Percentiles rank a stretch among this genome's conserved stretches.
Evolutionary conservation across 2,113 vertebrate genomes (phyloP).

Genomic region (Petrocephalus zakoni): DNA sequence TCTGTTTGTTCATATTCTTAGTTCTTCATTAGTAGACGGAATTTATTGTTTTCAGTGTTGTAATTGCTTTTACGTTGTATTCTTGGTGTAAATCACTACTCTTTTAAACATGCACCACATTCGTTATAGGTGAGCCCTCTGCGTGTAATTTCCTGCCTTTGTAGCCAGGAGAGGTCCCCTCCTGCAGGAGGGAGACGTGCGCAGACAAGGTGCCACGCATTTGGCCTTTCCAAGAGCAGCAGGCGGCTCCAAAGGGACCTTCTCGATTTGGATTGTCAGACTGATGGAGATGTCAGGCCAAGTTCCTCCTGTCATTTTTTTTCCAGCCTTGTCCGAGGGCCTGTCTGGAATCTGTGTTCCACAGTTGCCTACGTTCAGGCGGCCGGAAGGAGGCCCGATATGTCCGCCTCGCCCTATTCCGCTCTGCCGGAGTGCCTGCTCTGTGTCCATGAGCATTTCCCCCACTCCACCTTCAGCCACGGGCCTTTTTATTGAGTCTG

Average conservation of each 20-base stretch:
- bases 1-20: not conserved
- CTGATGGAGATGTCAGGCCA: slow-evolving; percentile 52
- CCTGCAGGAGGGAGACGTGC: not conserved
- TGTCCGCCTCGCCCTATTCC: not conserved
- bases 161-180: not conserved
- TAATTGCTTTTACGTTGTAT: not conserved
- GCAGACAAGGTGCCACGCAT: slow-evolving; percentile 13
- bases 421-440: not conserved
- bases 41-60: not conserved
- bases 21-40: not conserved
- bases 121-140: not conserved
- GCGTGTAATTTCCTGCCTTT: not conserved
- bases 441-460: not conserved
- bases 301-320: slow-evolving; percentile 48
- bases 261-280: slow-evolving; percentile 51
- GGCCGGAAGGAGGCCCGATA: not conserved
- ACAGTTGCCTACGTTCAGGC: not conserved
- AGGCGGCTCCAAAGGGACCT: slow-evolving; percentile 33
- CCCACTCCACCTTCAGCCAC: not conserved
- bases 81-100: not conserved
- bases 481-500: not conserved
- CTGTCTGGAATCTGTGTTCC: slow-evolving; percentile 37
- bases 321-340: slow-evolving; percentile 42
- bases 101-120: not conserved
- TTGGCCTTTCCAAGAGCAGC: slow-evolving; percentile 8